These are phyloP conservation scores for Eulemur rubriventer DNA, from an alignment of 2,797 vertebrate species.

Conservation along the genomic window DNA sequence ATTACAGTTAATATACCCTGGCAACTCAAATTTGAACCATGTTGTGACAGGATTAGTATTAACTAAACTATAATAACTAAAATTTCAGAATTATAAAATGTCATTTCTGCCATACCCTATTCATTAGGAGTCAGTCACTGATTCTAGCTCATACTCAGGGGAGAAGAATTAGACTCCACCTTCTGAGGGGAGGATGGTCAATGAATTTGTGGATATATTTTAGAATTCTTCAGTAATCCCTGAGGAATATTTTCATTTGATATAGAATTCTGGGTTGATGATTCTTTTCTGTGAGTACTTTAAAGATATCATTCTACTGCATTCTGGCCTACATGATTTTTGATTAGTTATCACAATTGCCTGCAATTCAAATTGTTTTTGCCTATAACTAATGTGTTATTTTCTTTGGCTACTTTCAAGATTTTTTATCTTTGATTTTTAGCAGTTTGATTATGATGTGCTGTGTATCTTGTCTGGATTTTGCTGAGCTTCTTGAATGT, in stretches of 20 bases:
- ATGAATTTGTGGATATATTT: neutral
- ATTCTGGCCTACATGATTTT: neutral
- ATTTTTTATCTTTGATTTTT: neutral
- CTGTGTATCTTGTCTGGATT: neutral
- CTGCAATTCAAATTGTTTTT: neutral
- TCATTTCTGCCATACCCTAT: neutral
- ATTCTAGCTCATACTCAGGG: neutral
- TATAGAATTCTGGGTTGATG: neutral
- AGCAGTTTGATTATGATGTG: neutral
- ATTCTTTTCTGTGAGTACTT: neutral
- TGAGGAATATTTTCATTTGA: neutral
- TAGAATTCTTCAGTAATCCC: neutral
- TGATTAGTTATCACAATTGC: neutral
- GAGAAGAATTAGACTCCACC: neutral
- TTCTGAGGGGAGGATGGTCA: neutral
- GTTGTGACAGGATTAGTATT: neutral
- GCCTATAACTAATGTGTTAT: neutral
- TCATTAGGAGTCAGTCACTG: neutral
- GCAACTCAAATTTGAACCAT: neutral
- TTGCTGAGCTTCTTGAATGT: conserved; percentile 7
- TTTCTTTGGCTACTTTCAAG: neutral
- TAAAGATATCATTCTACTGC: neutral
- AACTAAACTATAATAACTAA: neutral
- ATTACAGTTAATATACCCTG: neutral
- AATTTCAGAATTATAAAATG: neutral